Evolutionary conservation across 2,113 vertebrate species (phyloP), one percentile per base, ranked within the genome.

Genomic region (Pterophyllum scalare): DNA sequence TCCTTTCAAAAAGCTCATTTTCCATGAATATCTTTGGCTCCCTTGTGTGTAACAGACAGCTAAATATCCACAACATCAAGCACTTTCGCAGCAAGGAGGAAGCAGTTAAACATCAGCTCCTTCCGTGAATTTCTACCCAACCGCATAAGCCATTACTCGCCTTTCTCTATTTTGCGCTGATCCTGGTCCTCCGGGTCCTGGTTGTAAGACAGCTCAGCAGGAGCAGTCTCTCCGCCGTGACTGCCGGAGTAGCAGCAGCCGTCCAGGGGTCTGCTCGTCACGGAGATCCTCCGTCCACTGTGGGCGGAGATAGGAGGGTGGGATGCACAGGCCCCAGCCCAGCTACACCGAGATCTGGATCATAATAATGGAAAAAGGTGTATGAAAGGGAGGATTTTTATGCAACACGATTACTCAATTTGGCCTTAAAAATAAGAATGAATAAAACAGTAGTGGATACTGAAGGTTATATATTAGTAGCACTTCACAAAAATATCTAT

Each of bases 231-330:
- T 82, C 19, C 80, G 67, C 31, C 40, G 59, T 75, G 62, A 70
- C 54, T 56, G 49, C 22, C 40, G 31, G 61, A 59, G 24, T 5
- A 17, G 57, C 52, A 35, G 77, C 77, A 6, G 61, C 33, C 31
- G 20, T 26, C 7, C 59, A 17, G n/a, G 35, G 12, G 19, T 28
- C 43, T 17, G 12, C 26, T 54, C 56, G 61, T 72, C n/a, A 6
- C 26, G 28, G 80, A 77, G 49, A 75, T 43, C 60, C 28, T 7
- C 62, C 20, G 12, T n/a, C 31, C 14, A 6, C 57, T 61, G 85
- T 67, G 91, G 94, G 93, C 77, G 92, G 93, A 78, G 94, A 78
- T 82, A 76, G 14, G 62, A 49, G 38, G 33, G 79, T 31, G 79
- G 35, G 83, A n/a, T 38, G 40, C 24, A 61, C 49, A 59, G 70